These are phyloP conservation scores for Diploscapter pachys DNA, from an alignment of 1,140 invertebrate species.

Conservation along the genomic window DNA sequence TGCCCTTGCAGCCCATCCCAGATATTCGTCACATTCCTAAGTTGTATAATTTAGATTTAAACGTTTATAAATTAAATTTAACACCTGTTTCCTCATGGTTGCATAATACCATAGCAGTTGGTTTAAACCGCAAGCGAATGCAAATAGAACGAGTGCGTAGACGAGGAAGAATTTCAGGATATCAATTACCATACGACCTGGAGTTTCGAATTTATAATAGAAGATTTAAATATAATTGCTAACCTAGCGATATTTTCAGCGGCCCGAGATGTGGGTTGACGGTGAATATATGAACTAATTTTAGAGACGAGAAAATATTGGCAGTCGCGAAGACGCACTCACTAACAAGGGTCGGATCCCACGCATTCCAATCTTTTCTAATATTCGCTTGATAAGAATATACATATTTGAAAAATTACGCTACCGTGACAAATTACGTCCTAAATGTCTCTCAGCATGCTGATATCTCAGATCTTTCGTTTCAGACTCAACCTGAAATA, in stretches of 20 bases:
- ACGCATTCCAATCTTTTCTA: slow-evolving; percentile 73
- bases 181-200: slow-evolving; percentile 83
- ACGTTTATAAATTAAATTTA: slow-evolving; percentile 63
- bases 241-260: slow-evolving; percentile 88
- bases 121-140: slow-evolving; percentile 91
- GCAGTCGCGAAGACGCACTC: slow-evolving; percentile 89
- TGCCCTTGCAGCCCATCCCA: slow-evolving; percentile 42
- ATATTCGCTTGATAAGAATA: background rate
- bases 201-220: background rate
- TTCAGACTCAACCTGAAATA: slow-evolving; percentile 68
- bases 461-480: slow-evolving; percentile 60
- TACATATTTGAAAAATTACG: slow-evolving; percentile 50
- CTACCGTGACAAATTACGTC: slow-evolving; percentile 73
- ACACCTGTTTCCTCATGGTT: slow-evolving; percentile 80
- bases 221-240: slow-evolving; percentile 55
- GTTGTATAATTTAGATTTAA: background rate
- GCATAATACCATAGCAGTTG: slow-evolving; percentile 95
- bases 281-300: slow-evolving; percentile 97
- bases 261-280: slow-evolving; percentile 96
- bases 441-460: slow-evolving; percentile 46
- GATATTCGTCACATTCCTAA: slow-evolving; percentile 75
- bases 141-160: slow-evolving; percentile 86
- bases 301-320: slow-evolving; percentile 90
- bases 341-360: slow-evolving; percentile 85
- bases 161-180: slow-evolving; percentile 91